Conservation (phyloP, 2,888 invertebrate genomes). For the Nemotelus nigrinus region DNA sequence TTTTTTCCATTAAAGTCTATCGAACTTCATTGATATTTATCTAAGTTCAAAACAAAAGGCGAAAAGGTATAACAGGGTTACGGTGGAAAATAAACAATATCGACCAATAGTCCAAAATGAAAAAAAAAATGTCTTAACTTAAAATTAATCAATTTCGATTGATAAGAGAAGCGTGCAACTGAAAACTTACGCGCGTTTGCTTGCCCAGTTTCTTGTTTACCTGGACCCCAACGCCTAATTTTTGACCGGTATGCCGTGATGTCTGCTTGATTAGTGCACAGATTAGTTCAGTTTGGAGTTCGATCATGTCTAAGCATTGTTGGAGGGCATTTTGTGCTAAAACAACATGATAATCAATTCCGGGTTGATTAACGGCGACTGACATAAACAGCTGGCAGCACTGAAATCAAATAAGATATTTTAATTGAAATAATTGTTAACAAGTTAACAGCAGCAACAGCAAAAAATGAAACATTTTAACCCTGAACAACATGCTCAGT, state of each 20-base stretch:
- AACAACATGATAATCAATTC: slow-evolving; percentile 97
- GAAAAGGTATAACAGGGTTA: too few relatives aligned
- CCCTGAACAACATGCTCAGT: too few relatives aligned
- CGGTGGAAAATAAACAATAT: too few relatives aligned
- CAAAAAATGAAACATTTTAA: background rate
- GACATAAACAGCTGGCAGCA: slow-evolving; percentile 96
- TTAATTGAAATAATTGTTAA: too few relatives aligned
- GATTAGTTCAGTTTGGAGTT: slow-evolving; percentile 93
- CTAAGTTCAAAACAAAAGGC: too few relatives aligned
- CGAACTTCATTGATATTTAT: too few relatives aligned
- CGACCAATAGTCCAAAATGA: background rate
- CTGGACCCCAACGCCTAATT: slow-evolving; percentile 88
- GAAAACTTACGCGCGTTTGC: slow-evolving; percentile 74
- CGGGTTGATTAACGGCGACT: slow-evolving; percentile 93
- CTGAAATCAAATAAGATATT: slow-evolving; percentile 65
- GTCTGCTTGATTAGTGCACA: slow-evolving; percentile 93
- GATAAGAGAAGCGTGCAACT: slow-evolving; percentile 65
- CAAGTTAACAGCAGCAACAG: background rate
- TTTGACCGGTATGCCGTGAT: slow-evolving; percentile 82
- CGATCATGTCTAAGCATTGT: slow-evolving; percentile 88
- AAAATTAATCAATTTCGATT: slow-evolving; percentile 32
- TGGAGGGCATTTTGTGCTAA: slow-evolving; percentile 95
- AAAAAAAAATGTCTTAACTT: slow-evolving; percentile 19
- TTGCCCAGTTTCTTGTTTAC: slow-evolving; percentile 76
- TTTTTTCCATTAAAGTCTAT: too few relatives aligned